phyloP scores from a whole-genome alignment of 2,797 vertebrate species.

The Tadarida brasiliensis region DNA sequence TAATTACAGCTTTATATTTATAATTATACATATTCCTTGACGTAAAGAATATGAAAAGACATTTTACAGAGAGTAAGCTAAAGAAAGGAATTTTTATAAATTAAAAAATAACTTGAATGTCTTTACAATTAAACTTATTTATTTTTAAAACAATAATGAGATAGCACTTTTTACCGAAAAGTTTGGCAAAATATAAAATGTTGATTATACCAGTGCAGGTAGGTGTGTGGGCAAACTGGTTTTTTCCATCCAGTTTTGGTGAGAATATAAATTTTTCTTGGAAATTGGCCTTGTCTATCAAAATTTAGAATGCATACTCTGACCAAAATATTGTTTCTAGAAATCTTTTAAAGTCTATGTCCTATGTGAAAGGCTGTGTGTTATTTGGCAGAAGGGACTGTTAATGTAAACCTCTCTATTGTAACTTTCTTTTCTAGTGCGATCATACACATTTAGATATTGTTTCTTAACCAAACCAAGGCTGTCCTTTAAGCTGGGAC shows the following conservation, averaged over 20 bases:
- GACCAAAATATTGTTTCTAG: not conserved
- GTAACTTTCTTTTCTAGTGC: not conserved
- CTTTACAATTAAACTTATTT: not conserved
- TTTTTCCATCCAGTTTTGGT: not conserved
- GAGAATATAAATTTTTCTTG: not conserved
- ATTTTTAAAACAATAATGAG: slow-evolving; percentile 17
- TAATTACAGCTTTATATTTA: slow-evolving; percentile 12
- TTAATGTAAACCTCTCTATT: not conserved
- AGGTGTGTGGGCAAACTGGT: not conserved
- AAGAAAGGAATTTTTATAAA: not conserved
- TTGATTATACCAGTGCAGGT: not conserved
- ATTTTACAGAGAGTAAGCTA: not conserved
- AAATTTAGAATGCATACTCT: not conserved
- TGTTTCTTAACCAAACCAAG: not conserved
- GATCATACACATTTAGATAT: not conserved
- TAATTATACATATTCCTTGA: not conserved
- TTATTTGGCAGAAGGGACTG: not conserved
- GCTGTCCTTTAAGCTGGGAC: not conserved
- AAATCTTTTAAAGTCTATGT: not conserved
- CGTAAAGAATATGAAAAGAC: not conserved
- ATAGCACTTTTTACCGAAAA: not conserved
- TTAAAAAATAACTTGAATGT: not conserved
- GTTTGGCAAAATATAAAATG: not conserved
- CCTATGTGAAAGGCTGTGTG: not conserved
- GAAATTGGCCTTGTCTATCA: not conserved